A percentile compares a stretch with the other conserved stretches of the same genome.
phyloP scores from a whole-genome alignment of 1,140 invertebrate genomes.

The Drosophila sproati region DNA sequence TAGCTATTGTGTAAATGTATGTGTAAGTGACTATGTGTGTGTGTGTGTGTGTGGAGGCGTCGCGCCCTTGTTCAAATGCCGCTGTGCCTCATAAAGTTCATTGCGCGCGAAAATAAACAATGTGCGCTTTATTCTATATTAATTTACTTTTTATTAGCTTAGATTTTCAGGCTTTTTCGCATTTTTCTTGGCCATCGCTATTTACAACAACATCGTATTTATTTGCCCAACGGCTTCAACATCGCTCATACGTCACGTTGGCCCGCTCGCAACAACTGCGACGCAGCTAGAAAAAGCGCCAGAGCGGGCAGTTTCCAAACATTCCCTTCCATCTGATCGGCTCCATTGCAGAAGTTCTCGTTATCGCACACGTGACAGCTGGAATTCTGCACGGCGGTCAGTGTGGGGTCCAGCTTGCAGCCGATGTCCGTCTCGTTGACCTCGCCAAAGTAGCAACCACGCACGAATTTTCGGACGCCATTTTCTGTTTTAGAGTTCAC shows the following conservation, averaged over 20 bases:
- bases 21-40: background rate
- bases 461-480: constrained; percentile 63
- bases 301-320: constrained; percentile 47
- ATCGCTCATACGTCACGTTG: constrained; percentile 26
- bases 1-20: background rate
- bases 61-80: constrained; percentile 23
- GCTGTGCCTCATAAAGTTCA: constrained; percentile 49
- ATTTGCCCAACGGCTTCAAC: constrained; percentile 9
- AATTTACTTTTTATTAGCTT: constrained; percentile 73
- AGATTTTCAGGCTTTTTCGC: constrained; percentile 38
- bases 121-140: constrained; percentile 58
- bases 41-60: constrained; percentile 23
- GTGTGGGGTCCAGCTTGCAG: constrained; percentile 71
- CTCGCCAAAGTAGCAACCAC: constrained; percentile 78
- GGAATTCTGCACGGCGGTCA: constrained; percentile 59
- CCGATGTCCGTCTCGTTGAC: constrained; percentile 70
- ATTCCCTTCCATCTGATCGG: constrained; percentile 1
- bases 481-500: constrained; percentile 50
- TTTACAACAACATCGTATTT: constrained; percentile 19
- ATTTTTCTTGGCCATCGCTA: constrained; percentile 30
- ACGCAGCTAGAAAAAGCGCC: constrained; percentile 37
- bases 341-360: constrained; percentile 71
- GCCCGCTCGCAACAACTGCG: constrained; percentile 5
- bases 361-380: constrained; percentile 74
- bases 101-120: constrained; percentile 75